phyloP scores from a whole-genome alignment of 2,113 vertebrate species.

The Nycticryphes semicollaris region DNA sequence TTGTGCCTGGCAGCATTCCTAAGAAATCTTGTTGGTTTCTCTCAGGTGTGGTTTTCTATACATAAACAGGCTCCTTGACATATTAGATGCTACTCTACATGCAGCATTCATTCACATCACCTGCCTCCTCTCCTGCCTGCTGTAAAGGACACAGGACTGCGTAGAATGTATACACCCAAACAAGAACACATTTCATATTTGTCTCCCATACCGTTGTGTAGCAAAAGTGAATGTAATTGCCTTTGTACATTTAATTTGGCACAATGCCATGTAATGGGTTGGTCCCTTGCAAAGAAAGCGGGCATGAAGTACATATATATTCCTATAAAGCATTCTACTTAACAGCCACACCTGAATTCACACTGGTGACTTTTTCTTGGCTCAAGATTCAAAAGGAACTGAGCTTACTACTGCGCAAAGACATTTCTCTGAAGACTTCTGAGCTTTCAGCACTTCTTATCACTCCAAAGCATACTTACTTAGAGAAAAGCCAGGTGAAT shows the following conservation, averaged over 20 bases:
- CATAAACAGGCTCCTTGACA: not conserved
- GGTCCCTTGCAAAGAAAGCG: not conserved
- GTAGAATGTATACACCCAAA: not conserved
- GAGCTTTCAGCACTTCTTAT: not conserved
- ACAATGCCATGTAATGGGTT: not conserved
- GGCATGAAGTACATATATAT: not conserved
- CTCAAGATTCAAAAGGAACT: not conserved
- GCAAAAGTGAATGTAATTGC: not conserved
- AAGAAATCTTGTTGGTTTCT: not conserved
- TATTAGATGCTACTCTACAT: not conserved
- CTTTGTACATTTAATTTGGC: not conserved
- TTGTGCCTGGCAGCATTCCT: not conserved
- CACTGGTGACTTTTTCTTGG: not conserved
- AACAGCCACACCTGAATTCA: not conserved
- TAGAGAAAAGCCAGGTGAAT: not conserved
- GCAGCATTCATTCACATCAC: not conserved
- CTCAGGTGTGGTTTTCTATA: not conserved
- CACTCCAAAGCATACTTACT: not conserved
- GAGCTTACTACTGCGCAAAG: not conserved
- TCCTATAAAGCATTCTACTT: not conserved
- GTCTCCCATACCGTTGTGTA: not conserved
- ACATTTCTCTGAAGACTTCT: not conserved
- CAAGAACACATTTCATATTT: not conserved
- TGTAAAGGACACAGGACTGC: not conserved
- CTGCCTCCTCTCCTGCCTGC: not conserved